These are phyloP conservation scores for Gambusia yucatana DNA, from an alignment of 2,797 vertebrate genomes.

Conservation along the genomic window DNA sequence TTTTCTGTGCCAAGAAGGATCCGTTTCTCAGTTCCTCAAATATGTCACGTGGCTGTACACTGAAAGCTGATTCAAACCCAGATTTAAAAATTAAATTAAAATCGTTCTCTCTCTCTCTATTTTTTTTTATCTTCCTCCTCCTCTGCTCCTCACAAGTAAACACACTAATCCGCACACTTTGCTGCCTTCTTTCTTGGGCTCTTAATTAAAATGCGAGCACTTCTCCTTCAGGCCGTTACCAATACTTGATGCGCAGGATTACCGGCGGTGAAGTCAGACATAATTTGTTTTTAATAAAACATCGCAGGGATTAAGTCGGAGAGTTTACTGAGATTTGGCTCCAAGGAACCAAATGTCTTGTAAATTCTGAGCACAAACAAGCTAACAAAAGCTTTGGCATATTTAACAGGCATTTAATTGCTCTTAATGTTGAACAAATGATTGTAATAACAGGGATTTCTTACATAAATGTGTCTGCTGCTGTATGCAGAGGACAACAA, in stretches of 20 bases:
- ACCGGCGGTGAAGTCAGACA: constrained; percentile 76
- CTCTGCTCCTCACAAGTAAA: constrained; percentile 74
- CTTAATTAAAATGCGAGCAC: constrained; percentile 84
- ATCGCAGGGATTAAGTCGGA: constrained; percentile 79
- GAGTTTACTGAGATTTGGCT: constrained; percentile 81
- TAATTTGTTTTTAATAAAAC: constrained; percentile 87
- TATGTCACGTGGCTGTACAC: constrained; percentile 71
- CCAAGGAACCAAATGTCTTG: constrained; percentile 69
- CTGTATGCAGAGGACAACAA: constrained; percentile 58
- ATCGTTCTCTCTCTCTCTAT: constrained; percentile 12
- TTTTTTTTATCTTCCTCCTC: not conserved
- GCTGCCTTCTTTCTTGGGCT: constrained; percentile 80
- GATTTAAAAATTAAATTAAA: constrained; percentile 78
- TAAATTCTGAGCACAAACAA: constrained; percentile 76
- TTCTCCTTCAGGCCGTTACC: constrained; percentile 81
- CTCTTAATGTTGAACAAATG: constrained; percentile 79
- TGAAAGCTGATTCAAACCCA: constrained; percentile 73
- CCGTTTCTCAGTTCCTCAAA: constrained; percentile 66
- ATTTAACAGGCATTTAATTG: constrained; percentile 82
- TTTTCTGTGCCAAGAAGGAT: constrained; percentile 58
- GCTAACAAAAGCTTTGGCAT: constrained; percentile 72
- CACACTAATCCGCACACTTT: constrained; percentile 83
- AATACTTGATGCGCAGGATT: constrained; percentile 84
- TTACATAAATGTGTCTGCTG: constrained; percentile 61
- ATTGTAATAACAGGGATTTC: constrained; percentile 68